These are phyloP conservation scores for Nasalis larvatus DNA, from an alignment of 2,113 vertebrate genomes.

Conservation along the genomic window DNA sequence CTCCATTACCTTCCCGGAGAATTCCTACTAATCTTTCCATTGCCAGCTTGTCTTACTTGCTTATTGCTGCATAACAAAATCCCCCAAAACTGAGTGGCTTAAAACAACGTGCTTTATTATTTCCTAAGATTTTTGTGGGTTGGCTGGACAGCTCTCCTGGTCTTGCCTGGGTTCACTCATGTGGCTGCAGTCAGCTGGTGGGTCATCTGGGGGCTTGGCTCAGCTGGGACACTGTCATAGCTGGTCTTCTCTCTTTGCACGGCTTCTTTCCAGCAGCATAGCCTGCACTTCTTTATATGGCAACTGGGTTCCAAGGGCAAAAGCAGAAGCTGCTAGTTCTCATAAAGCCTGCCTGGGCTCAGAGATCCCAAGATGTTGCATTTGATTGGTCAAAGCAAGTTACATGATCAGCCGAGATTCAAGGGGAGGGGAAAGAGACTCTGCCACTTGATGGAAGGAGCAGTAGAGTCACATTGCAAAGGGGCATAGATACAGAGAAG, in stretches of 20 bases:
- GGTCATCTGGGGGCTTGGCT: neutral
- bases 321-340: conserved; percentile 22
- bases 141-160: neutral
- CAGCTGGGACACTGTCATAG: neutral
- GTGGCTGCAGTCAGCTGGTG: neutral
- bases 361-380: neutral
- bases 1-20: neutral
- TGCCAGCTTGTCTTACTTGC: neutral
- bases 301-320: conserved; percentile 14
- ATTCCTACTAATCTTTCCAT: neutral
- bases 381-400: conserved; percentile 34
- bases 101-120: conserved; percentile 37
- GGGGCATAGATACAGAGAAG: neutral
- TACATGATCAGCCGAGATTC: neutral
- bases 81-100: neutral
- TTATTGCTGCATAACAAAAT: neutral
- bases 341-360: neutral
- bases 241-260: neutral
- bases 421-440: neutral
- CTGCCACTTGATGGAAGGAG: neutral
- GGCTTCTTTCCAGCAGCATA: neutral
- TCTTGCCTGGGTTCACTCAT: neutral
- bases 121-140: neutral
- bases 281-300: neutral
- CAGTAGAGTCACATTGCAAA: neutral